These are phyloP conservation scores for Heliconius hewitsoni DNA, from an alignment of 1,140 invertebrate species.

Conservation along the genomic window DNA sequence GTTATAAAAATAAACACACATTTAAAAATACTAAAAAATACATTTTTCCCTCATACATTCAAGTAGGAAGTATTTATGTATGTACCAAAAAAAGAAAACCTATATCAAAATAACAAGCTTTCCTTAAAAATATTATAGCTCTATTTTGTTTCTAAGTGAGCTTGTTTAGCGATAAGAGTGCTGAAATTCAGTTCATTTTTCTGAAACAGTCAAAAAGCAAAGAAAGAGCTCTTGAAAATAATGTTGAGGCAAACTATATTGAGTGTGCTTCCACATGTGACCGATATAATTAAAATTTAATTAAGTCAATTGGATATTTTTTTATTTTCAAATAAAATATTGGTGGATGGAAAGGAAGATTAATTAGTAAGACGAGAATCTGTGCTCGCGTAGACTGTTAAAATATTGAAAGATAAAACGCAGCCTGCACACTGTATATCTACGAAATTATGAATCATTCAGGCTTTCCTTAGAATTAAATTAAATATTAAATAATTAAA, in stretches of 20 bases:
- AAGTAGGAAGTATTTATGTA: not conserved
- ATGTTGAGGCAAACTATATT: not conserved
- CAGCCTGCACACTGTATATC: too few relatives aligned
- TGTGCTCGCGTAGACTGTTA: too few relatives aligned
- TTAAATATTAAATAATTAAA: too few relatives aligned
- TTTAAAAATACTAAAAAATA: not conserved
- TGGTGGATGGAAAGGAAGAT: too few relatives aligned
- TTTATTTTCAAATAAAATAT: not conserved
- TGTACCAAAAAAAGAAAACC: too few relatives aligned
- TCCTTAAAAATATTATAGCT: not conserved
- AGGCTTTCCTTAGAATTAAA: too few relatives aligned
- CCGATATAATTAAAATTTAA: not conserved
- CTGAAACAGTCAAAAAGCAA: conserved; percentile 6
- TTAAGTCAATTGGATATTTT: not conserved
- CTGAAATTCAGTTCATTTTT: not conserved
- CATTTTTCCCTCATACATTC: too few relatives aligned
- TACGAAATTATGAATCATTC: too few relatives aligned
- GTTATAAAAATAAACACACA: not conserved
- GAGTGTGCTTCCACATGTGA: not conserved
- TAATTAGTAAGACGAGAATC: too few relatives aligned
- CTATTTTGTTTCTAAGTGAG: not conserved
- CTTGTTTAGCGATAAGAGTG: conserved; percentile 10
- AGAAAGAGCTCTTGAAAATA: conserved; percentile 4
- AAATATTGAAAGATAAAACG: too few relatives aligned
- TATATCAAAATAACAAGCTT: conserved; percentile 2